phyloP scores from a whole-genome alignment of 2,113 vertebrate genomes.

The Festucalex cinctus region DNA sequence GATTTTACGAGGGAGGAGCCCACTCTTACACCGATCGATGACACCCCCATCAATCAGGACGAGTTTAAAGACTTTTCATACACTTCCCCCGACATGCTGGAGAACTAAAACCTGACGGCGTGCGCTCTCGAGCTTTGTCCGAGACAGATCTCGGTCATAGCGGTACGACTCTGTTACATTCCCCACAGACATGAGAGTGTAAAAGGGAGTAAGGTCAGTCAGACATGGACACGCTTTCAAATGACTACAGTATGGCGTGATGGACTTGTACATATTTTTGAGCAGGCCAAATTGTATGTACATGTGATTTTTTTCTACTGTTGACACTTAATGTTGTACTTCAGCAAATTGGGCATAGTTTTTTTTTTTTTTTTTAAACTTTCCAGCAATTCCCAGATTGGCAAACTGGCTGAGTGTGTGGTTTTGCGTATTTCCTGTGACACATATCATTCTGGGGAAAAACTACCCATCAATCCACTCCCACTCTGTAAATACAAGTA shows the following conservation, averaged over 20 bases:
- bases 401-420: conserved; percentile 19
- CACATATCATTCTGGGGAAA: conserved; percentile 1
- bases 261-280: neutral
- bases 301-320: neutral
- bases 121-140: neutral
- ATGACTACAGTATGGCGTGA: neutral
- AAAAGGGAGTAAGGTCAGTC: neutral
- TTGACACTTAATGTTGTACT: conserved; percentile 7
- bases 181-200: conserved; percentile 28
- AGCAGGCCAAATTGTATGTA: neutral
- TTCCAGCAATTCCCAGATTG: conserved; percentile 32
- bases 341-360: neutral
- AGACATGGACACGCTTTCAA: neutral
- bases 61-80: conserved; percentile 96
- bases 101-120: conserved; percentile 16
- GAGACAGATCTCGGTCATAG: conserved; percentile 18
- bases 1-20: conserved; percentile 97
- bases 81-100: conserved; percentile 79
- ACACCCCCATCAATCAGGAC: conserved; percentile 87
- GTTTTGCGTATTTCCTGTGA: conserved; percentile 51
- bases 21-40: conserved; percentile 89
- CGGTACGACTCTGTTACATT: conserved; percentile 28
- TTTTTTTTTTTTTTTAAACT: neutral
- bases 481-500: neutral
- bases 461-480: neutral